Evolutionary conservation across 2,113 vertebrate genomes (phyloP), one percentile per base, ranked within the genome.

Genomic region (Glaucidium brasilianum): DNA sequence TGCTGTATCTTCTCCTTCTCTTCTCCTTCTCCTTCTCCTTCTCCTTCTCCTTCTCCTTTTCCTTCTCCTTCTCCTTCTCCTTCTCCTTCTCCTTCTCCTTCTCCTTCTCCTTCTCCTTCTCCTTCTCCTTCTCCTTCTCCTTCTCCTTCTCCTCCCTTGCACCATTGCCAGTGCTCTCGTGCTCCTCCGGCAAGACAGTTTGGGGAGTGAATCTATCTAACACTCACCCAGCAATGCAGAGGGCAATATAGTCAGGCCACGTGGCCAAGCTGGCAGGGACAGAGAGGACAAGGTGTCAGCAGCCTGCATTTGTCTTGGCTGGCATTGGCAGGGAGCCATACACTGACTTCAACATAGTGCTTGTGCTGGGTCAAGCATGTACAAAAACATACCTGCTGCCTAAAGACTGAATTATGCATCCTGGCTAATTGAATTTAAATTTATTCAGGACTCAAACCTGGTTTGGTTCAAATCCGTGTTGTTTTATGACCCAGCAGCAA

Each of bases 401-500:
- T 81, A 8, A 91, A 73, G 12, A 41, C 37, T 74, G 23, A 50
- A 10, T 41, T 59, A 37, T 23, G 7, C 29, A 67, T 81, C 41
- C 41, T 81, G 64, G 12, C 8, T 74, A 74, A 78, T 2, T 55
- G 20, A 91, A 47, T 37, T 89, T 26, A 80, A 74, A 66, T 81
- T 66, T 87, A 75, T 86, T 78, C 55, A 81, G 68, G 34, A 78
- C 13, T 91, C 73, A 92, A 63, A 63, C 37, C 6, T 92, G 18
- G 12, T 89, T 85, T 67, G 5, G 7, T 84, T 75, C 35, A 78
- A 81, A 81, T 67, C 23, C 5, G 0, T 56, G 34, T 50, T 67
- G 26, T 71, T 68, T 53, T 26, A 39, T 58, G 59, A 89, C 32
- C 10, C 8, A 55, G 26, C 59, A 77, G 6, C 15, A 62, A 9